These are phyloP conservation scores for Lochmaea capreae DNA, from an alignment of 2,888 invertebrate genomes.

Conservation along the genomic window DNA sequence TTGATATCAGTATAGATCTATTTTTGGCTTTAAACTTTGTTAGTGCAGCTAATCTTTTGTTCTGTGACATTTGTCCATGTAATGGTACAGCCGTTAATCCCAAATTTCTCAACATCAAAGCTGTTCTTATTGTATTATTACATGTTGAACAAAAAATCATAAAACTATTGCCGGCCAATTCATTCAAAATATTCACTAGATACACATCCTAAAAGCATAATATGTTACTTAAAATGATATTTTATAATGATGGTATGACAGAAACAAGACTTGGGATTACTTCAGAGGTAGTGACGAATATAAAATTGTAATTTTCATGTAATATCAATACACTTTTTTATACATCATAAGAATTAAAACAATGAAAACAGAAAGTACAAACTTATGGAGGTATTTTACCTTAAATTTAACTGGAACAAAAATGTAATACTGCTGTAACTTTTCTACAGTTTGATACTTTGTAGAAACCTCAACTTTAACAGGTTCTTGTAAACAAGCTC, in stretches of 20 bases:
- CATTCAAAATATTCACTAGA: conserved; percentile 93
- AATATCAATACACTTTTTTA: conserved; percentile 42
- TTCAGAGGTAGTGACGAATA: conserved; percentile 61
- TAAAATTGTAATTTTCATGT: conserved; percentile 45
- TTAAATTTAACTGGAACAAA: conserved; percentile 97
- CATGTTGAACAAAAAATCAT: conserved; percentile 98
- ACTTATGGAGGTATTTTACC: conserved; percentile 65
- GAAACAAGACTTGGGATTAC: not conserved
- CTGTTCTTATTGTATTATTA: conserved; percentile 88
- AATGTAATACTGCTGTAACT: conserved; percentile 92
- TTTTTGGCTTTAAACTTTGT: conserved; percentile 96
- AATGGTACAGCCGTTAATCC: conserved; percentile 95
- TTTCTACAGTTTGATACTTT: conserved; percentile 98
- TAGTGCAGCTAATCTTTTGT: conserved; percentile 92
- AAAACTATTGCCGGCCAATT: conserved; percentile 93
- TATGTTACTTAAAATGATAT: conserved; percentile 5
- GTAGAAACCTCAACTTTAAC: conserved; percentile 96
- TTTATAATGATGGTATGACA: not conserved
- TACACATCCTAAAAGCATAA: conserved; percentile 87
- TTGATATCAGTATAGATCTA: conserved; percentile 95
- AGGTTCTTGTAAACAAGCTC: conserved; percentile 94
- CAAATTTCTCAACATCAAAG: conserved; percentile 88
- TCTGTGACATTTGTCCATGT: conserved; percentile 99
- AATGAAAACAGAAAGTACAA: not conserved
- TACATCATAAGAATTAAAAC: conserved; percentile 45